Conservation (phyloP, 2,797 vertebrate species). For the Oreonectes daqikongensis region DNA sequence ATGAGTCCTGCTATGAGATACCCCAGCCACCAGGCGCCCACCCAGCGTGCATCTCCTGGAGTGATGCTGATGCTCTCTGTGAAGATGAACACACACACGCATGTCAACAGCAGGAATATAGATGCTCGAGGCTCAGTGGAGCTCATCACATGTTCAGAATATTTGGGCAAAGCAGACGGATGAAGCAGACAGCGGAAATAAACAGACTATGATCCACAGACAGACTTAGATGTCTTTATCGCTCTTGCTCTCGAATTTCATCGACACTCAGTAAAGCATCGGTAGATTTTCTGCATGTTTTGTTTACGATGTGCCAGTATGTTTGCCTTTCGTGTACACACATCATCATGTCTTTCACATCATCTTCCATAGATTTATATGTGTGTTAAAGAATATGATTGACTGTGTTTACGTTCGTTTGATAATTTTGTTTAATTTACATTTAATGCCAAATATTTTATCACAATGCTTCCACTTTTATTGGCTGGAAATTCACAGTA, state of each 20-base stretch:
- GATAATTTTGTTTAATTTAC: not conserved
- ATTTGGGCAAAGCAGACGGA: slow-evolving; percentile 34
- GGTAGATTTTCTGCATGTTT: too few species aligned
- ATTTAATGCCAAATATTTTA: not conserved
- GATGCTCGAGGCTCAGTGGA: slow-evolving; percentile 1
- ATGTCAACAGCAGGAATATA: slow-evolving; percentile 1
- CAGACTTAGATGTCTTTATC: slow-evolving; percentile 15
- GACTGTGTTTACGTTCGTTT: not conserved
- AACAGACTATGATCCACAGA: slow-evolving; percentile 28
- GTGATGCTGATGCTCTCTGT: slow-evolving; percentile 83
- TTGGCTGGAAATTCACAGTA: slow-evolving; percentile 21
- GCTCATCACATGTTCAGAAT: slow-evolving; percentile 42
- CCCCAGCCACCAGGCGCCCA: slow-evolving; percentile 96
- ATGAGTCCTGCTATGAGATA: slow-evolving; percentile 87
- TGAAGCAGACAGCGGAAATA: not conserved
- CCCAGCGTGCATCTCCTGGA: slow-evolving; percentile 87
- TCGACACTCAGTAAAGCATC: not conserved
- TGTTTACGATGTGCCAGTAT: too few species aligned
- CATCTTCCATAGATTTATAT: not conserved
- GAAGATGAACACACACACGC: slow-evolving; percentile 12
- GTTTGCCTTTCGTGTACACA: too few species aligned
- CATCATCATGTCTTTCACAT: not conserved
- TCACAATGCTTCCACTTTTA: slow-evolving; percentile 1
- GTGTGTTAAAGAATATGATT: not conserved
- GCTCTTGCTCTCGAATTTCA: not conserved